phyloP scores from a whole-genome alignment of 1,140 invertebrate genomes.

The Frieseomelitta varia region DNA sequence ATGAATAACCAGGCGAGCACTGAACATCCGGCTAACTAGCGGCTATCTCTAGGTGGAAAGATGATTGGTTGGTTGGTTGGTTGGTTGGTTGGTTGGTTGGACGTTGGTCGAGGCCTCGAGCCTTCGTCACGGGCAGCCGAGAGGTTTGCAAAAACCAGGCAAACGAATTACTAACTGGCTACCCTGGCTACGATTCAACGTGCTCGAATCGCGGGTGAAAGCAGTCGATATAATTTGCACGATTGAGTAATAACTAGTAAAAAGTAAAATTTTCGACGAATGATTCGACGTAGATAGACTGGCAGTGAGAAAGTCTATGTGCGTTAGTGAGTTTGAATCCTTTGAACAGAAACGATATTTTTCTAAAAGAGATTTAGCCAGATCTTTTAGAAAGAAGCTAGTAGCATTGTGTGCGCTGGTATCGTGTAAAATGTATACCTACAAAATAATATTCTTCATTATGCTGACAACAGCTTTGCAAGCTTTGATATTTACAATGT shows the following conservation, averaged over 20 bases:
- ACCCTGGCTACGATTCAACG: background rate
- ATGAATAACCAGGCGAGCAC: constrained; percentile 71
- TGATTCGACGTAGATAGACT: too few species aligned
- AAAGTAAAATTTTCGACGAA: background rate
- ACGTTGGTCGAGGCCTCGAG: background rate
- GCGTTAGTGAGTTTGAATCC: too few species aligned
- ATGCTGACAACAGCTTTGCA: background rate
- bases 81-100: background rate
- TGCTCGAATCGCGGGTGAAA: constrained; percentile 9
- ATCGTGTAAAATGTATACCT: background rate
- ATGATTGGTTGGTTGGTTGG: constrained; percentile 15
- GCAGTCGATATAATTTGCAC: background rate
- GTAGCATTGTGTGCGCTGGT: too few species aligned
- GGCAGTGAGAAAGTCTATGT: too few species aligned
- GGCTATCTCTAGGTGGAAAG: background rate
- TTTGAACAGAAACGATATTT: too few species aligned
- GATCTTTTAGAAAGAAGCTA: too few species aligned
- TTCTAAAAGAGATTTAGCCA: too few species aligned
- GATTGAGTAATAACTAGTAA: background rate
- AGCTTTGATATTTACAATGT: background rate
- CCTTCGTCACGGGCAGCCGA: background rate
- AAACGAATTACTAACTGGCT: constrained; percentile 21
- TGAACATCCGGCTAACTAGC: constrained; percentile 29
- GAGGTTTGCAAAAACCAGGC: background rate
- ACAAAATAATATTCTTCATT: background rate